These are phyloP conservation scores for Tarsius wallacei DNA, from an alignment of 2,797 vertebrate genomes.

Conservation along the genomic window DNA sequence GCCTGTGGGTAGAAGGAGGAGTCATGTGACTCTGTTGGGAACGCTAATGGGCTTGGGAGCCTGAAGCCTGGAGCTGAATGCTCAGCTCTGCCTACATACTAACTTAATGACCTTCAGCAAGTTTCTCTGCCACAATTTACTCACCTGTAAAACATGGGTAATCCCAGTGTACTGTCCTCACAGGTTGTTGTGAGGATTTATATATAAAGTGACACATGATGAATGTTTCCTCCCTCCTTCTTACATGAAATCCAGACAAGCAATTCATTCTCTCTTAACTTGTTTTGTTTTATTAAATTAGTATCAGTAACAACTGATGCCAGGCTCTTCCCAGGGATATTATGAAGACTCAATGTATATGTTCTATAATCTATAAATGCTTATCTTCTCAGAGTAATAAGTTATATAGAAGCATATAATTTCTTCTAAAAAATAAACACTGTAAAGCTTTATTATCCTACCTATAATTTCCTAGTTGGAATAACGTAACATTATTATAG, in stretches of 20 bases:
- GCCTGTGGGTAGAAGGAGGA: fast-evolving
- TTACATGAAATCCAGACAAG: background rate
- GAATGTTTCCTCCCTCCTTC: background rate
- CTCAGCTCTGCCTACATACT: background rate
- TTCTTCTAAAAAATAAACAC: background rate
- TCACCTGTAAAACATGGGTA: background rate
- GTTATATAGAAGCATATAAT: background rate
- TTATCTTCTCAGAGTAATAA: slow-evolving; percentile 7
- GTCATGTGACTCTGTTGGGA: background rate
- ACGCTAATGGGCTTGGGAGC: background rate
- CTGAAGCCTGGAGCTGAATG: background rate
- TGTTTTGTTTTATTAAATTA: background rate
- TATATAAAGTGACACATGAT: background rate
- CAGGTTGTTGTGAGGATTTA: background rate
- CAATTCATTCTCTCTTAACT: background rate
- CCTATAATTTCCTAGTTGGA: background rate
- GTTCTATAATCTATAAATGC: background rate
- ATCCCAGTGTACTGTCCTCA: background rate
- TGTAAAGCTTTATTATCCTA: background rate
- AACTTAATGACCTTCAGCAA: background rate
- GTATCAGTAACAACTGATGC: background rate
- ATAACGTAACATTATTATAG: background rate
- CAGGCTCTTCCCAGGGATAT: background rate
- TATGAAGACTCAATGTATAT: background rate
- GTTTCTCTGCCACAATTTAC: background rate